Evolutionary conservation across 2,113 vertebrate species (phyloP).

Genomic region (Alouatta palliata): DNA sequence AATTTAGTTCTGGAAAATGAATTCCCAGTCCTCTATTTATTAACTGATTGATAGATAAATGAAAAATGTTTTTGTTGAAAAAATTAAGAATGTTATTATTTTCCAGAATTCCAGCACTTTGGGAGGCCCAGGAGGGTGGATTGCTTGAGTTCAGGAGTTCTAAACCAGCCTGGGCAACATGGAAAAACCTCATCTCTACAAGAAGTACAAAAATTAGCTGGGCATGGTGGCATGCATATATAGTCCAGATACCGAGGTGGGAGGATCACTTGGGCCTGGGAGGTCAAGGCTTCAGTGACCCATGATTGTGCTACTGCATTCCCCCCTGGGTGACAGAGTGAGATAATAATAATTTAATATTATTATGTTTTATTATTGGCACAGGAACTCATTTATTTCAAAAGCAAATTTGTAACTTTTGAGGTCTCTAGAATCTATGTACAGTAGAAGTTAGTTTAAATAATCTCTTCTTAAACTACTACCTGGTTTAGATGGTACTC

Average conservation of each 20-base stretch:
- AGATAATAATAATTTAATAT: not conserved
- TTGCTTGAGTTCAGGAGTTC: too few relatives aligned
- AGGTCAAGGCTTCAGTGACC: too few relatives aligned
- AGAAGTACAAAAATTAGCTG: too few relatives aligned
- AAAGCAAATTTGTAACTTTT: not conserved
- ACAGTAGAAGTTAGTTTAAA: not conserved
- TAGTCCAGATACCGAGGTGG: too few relatives aligned
- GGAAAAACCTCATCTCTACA: too few relatives aligned
- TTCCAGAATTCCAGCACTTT: not conserved
- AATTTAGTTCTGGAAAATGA: conserved; percentile 58
- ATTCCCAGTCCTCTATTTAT: not conserved
- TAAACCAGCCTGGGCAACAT: too few relatives aligned
- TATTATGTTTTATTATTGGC: not conserved
- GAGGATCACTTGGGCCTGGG: too few relatives aligned
- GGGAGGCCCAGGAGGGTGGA: too few relatives aligned
- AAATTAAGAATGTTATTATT: not conserved
- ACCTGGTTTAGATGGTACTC: not conserved
- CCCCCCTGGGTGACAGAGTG: too few relatives aligned
- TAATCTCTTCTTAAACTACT: not conserved
- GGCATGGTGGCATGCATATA: too few relatives aligned
- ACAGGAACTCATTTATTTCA: not conserved
- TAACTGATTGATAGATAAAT: not conserved
- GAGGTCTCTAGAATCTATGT: not conserved
- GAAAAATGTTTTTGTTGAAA: not conserved
- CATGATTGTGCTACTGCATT: too few relatives aligned